These are phyloP conservation scores for Polietes domitor DNA, from an alignment of 2,888 invertebrate genomes.

Conservation along the genomic window DNA sequence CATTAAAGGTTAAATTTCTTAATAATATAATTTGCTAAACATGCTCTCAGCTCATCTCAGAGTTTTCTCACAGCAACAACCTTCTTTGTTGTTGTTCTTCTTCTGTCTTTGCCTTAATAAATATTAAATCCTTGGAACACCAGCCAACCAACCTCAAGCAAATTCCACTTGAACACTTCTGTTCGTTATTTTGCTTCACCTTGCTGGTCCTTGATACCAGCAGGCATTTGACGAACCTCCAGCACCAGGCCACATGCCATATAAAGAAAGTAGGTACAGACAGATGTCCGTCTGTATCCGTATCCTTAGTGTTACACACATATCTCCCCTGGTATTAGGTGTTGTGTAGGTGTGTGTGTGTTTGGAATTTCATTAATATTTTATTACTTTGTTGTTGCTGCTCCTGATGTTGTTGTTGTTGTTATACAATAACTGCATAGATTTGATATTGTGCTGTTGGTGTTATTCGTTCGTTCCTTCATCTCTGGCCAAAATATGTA, in stretches of 20 bases:
- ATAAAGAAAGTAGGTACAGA: conserved; percentile 22
- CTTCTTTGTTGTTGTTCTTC: neutral
- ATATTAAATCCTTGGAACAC: neutral
- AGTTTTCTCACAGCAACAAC: too few species aligned
- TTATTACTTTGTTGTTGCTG: conserved; percentile 71
- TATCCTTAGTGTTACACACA: neutral
- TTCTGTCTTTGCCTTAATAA: neutral
- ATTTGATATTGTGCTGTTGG: neutral
- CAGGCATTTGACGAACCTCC: conserved; percentile 20
- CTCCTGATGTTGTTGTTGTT: neutral
- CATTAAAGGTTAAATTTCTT: too few species aligned
- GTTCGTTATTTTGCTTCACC: neutral
- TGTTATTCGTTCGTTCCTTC: neutral
- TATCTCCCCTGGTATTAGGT: neutral
- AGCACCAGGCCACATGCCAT: neutral
- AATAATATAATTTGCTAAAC: too few species aligned
- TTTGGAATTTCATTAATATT: conserved; percentile 79
- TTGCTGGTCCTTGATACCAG: neutral
- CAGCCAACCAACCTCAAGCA: conserved; percentile 3
- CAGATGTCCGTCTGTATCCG: neutral
- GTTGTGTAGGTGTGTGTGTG: conserved; percentile 67
- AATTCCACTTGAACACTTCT: conserved; percentile 25
- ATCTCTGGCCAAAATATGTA: neutral
- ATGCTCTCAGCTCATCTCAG: too few species aligned
- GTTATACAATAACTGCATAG: conserved; percentile 36